These are phyloP conservation scores for Cabera pusaria DNA, from an alignment of 2,888 invertebrate genomes.

Conservation along the genomic window DNA sequence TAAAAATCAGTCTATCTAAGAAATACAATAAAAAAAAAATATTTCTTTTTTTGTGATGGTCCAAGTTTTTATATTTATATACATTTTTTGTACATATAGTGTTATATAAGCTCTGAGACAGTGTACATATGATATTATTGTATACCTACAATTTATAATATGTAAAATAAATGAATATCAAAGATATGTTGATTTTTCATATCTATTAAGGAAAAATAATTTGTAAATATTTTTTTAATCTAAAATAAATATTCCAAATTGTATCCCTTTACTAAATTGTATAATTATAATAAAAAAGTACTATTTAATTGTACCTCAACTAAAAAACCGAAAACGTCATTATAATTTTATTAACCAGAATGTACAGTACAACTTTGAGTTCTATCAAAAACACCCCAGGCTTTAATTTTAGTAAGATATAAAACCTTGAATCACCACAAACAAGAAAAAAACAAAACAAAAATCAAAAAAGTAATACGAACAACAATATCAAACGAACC, in stretches of 20 bases:
- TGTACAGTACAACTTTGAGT: too few species aligned
- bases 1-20: conserved; percentile 54
- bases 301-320: too few species aligned
- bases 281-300: too few species aligned
- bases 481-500: conserved; percentile 34
- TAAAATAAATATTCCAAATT: too few species aligned
- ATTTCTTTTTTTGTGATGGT: conserved; percentile 18
- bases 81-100: conserved; percentile 6
- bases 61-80: conserved; percentile 14
- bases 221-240: too few species aligned
- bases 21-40: conserved; percentile 33
- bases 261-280: too few species aligned
- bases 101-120: conserved; percentile 15
- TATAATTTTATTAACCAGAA: too few species aligned
- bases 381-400: background rate
- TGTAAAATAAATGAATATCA: conserved; percentile 5
- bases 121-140: too few species aligned
- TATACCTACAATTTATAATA: too few species aligned
- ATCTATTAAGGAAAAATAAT: background rate
- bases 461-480: conserved; percentile 41
- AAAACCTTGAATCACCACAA: conserved; percentile 16
- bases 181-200: conserved; percentile 7
- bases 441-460: conserved; percentile 40
- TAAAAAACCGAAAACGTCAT: too few species aligned
- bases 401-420: too few species aligned